Conservation (phyloP, 2,888 invertebrate species). For the Sepioteuthis lessoniana region DNA sequence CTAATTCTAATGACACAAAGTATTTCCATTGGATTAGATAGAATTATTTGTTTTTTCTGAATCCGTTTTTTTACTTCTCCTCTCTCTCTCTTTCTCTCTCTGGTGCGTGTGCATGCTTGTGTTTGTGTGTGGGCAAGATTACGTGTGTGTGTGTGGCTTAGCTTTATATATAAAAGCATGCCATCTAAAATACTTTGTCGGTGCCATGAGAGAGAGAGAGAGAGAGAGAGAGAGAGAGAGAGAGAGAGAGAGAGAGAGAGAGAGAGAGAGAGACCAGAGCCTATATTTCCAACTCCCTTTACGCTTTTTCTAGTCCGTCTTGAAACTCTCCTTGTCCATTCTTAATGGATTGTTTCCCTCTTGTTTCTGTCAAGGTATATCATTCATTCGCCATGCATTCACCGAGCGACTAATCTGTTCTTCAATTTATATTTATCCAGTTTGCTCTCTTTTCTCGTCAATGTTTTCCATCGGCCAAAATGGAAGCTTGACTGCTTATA, state of each 20-base stretch:
- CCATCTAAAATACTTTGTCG: background rate
- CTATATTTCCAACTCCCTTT: background rate
- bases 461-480: background rate
- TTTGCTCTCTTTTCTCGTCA: background rate
- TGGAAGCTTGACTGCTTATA: background rate
- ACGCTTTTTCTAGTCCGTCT: background rate
- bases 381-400: background rate
- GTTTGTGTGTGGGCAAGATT: too few relatives aligned
- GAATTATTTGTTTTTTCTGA: background rate
- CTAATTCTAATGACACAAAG: slow-evolving; percentile 1
- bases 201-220: background rate
- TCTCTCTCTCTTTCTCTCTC: background rate
- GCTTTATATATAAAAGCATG: background rate
- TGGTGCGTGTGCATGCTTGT: too few relatives aligned
- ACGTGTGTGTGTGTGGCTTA: background rate
- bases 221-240: background rate
- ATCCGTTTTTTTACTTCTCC: background rate
- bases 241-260: background rate
- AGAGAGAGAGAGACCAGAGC: background rate
- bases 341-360: background rate
- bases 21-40: slow-evolving; percentile 13
- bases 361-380: background rate
- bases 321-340: background rate
- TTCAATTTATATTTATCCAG: background rate
- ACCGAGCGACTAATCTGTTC: background rate